Evolutionary conservation across 2,888 invertebrate genomes (phyloP).

Genomic region (Mimumesa dahlbomi): DNA sequence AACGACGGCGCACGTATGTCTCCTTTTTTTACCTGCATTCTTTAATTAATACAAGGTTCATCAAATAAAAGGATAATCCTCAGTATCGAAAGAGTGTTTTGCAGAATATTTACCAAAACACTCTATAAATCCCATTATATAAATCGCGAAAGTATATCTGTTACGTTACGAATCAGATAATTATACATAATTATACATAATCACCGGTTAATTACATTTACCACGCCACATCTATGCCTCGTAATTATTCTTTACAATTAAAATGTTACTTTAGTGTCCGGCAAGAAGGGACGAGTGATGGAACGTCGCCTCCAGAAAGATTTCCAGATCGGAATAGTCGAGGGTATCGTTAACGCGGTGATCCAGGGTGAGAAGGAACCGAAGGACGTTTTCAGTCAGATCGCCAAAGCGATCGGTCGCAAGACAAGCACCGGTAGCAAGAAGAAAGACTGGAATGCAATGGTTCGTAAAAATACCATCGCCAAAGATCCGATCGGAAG

Average conservation of each 20-base stretch:
- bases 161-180: no score
- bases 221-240: no score
- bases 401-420: conserved; percentile 90
- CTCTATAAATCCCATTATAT: no score
- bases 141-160: no score
- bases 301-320: conserved; percentile 92
- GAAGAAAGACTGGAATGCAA: conserved; percentile 92
- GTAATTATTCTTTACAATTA: no score
- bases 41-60: background rate
- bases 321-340: conserved; percentile 92
- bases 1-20: conserved; percentile 84
- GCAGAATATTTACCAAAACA: no score
- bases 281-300: conserved; percentile 92
- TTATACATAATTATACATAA: no score
- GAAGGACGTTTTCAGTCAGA: conserved; percentile 91
- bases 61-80: no score
- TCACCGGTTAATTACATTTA: no score
- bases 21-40: background rate
- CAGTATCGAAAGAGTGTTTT: no score
- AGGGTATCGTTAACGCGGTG: conserved; percentile 89
- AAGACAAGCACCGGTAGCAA: conserved; percentile 82
- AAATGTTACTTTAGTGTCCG: conserved; percentile 85
- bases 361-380: conserved; percentile 85
- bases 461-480: conserved; percentile 87
- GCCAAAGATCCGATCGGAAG: conserved; percentile 90